These are phyloP conservation scores for Thinocorus orbignyianus DNA, from an alignment of 2,113 vertebrate species.

Conservation along the genomic window DNA sequence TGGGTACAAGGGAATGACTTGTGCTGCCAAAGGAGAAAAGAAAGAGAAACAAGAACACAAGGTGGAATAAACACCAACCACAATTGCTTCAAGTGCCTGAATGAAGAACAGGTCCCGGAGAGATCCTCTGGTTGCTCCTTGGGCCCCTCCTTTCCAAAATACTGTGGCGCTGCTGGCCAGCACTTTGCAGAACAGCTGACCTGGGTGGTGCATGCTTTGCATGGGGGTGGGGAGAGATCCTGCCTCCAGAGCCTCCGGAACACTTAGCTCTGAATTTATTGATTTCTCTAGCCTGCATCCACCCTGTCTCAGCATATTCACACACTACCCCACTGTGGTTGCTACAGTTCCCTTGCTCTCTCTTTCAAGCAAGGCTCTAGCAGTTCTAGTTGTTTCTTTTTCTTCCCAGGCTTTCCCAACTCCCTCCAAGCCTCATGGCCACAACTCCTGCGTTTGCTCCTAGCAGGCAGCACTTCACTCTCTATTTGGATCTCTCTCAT, in stretches of 20 bases:
- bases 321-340: not conserved
- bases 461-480: not conserved
- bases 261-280: not conserved
- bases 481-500: not conserved
- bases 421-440: not conserved
- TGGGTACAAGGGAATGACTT: not conserved
- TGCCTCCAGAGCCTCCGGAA: not conserved
- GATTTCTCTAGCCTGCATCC: not conserved
- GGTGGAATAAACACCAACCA: not conserved
- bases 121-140: not conserved
- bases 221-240: not conserved
- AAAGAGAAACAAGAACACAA: not conserved
- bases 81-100: not conserved
- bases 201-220: not conserved
- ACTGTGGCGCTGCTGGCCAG: not conserved
- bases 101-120: not conserved
- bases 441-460: not conserved
- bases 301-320: not conserved
- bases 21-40: not conserved
- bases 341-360: not conserved
- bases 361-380: not conserved
- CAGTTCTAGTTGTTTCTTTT: not conserved
- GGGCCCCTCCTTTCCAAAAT: not conserved
- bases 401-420: not conserved
- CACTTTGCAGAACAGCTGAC: not conserved